phyloP scores from a whole-genome alignment of 2,888 invertebrate genomes.

The Palloptera scutellata region DNA sequence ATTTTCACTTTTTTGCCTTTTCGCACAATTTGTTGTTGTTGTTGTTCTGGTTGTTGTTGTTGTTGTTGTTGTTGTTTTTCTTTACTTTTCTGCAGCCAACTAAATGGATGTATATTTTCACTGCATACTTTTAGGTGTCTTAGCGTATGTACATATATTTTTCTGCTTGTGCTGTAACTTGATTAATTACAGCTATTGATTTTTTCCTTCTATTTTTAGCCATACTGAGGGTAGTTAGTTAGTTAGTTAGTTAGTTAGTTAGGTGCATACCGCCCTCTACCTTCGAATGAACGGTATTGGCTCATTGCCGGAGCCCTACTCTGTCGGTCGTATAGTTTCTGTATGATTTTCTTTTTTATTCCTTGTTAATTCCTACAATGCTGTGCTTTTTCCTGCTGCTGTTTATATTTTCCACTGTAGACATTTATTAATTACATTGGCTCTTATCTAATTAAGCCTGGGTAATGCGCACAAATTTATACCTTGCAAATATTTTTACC shows the following conservation, averaged over 20 bases:
- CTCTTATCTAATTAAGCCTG: slow-evolving; percentile 61
- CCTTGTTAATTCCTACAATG: not conserved
- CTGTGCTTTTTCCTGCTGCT: slow-evolving; percentile 11
- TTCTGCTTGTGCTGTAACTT: slow-evolving; percentile 35
- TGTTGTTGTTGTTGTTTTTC: not conserved
- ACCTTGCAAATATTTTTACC: slow-evolving; percentile 28
- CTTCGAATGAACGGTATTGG: not conserved
- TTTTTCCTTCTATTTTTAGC: slow-evolving; percentile 26
- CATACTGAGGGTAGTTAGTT: not conserved
- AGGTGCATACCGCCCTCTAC: not conserved
- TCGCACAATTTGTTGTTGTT: slow-evolving; percentile 19
- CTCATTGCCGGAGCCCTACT: not conserved
- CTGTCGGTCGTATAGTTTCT: not conserved
- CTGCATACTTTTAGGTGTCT: slow-evolving; percentile 15
- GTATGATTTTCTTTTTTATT: not conserved
- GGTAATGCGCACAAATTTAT: slow-evolving; percentile 54
- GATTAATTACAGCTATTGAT: slow-evolving; percentile 47
- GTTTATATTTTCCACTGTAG: slow-evolving; percentile 32
- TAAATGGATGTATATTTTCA: not conserved
- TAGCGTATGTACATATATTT: not conserved
- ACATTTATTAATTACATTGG: slow-evolving; percentile 62
- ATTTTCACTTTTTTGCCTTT: slow-evolving; percentile 39
- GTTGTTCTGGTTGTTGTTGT: not conserved
- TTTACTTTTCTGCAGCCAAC: not conserved
- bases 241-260: not conserved